Evolutionary conservation across 1,140 invertebrate species (phyloP).

Genomic region (Eupristina koningsbergeri): DNA sequence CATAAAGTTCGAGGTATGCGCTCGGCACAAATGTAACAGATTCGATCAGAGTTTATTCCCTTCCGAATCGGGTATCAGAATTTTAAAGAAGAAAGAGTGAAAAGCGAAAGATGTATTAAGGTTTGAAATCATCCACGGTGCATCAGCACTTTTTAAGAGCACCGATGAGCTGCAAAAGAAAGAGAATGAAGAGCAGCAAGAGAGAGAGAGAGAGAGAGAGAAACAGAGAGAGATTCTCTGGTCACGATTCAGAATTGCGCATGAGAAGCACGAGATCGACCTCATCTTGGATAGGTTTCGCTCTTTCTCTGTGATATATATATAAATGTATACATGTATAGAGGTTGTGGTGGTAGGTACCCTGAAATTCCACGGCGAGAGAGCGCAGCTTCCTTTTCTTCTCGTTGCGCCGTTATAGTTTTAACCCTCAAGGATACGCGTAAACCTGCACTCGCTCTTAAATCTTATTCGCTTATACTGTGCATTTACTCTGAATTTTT

Average conservation of each 20-base stretch:
- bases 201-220: constrained; percentile 33
- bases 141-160: constrained; percentile 3
- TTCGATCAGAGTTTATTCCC: constrained; percentile 27
- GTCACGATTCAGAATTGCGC: constrained; percentile 60
- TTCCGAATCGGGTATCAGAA: constrained; percentile 9
- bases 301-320: background rate
- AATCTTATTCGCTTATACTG: constrained; percentile 7
- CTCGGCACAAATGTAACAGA: constrained; percentile 2
- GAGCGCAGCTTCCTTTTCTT: constrained; percentile 49
- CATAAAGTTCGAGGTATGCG: background rate
- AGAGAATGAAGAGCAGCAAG: constrained; percentile 35
- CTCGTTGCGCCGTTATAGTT: constrained; percentile 20
- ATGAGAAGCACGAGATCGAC: constrained; percentile 45
- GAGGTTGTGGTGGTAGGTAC: constrained; percentile 20
- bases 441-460: constrained; percentile 11
- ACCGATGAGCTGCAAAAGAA: background rate
- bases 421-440: constrained; percentile 41
- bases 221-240: constrained; percentile 52
- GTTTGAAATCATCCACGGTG: constrained; percentile 32
- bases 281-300: constrained; percentile 36
- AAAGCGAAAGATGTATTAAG: constrained; percentile 24
- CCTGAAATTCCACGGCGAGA: constrained; percentile 59
- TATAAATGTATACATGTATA: background rate
- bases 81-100: background rate
- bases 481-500: constrained; percentile 30